Evolutionary conservation across 2,888 invertebrate species (phyloP), one percentile per base, ranked within the genome.

Genomic region (Amphipoea lucens): DNA sequence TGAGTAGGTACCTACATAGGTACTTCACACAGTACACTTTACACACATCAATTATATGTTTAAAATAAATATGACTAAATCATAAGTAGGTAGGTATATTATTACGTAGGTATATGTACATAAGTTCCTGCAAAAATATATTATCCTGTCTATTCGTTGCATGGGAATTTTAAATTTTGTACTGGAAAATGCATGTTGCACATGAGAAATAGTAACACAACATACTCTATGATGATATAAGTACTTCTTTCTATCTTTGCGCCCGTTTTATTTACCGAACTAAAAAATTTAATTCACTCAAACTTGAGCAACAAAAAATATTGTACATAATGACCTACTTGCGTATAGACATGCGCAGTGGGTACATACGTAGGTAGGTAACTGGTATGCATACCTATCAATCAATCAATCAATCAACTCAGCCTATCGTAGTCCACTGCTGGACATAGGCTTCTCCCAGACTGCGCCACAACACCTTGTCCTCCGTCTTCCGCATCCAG

Each of bases 141-240:
- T 57, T 81, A 69, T 81, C 65, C 81, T 83, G 69, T 70, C 6
- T 45, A 51, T 45, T 17, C 4, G 14, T 60, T 45, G 14, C 20
- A 66, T 23, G 78, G 83, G 65, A 60, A 83, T 65, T 79, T 69
- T 6, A n/a, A 23, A 45, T 60, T 9, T 51, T 51, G 42, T 36
- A 65, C 20, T 51, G 42, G 60, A 42, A 69, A 77, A 69, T n/a
- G 29, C 23, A 29, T 40, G n/a, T 63, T 76, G n/a, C 36, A 42
- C 17, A 57, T 48, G 3, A 36, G 36, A 36, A 54, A n/a, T 51
- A 42, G 29, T 36, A 11, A n/a, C 12, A 62, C 23, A 80, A 45
- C 0, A 45, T 36, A 78, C 5, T 54, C 17, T 76, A 42, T 57
- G 11, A 7, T 29, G 4, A 2, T n/a, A 62, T 4, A 7, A 7